Base-by-base conservation (phyloP, 2,113 vertebrate genomes). In the Gambusia affinis region DNA sequence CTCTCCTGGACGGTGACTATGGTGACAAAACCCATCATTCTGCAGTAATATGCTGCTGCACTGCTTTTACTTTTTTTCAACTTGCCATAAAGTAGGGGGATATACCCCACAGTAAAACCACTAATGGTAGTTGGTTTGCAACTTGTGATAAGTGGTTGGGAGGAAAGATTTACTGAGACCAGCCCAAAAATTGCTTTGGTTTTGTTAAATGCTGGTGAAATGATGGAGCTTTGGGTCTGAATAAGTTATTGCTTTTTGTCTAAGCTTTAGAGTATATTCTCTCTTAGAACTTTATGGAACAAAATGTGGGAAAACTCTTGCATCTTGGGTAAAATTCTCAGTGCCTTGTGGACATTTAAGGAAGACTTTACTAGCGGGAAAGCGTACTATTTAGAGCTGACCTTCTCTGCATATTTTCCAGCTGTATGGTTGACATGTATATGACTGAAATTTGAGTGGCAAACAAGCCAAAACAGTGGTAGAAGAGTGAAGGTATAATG, bases 111-210 rank as follows among this genome's bases (percentile, higher is more conserved):
- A 88, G 88, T 44, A 84, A 91, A 95, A 88, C 93, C 93, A 92
- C 93, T 91, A 93, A 94, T 90, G 84, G 88, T 80, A 86, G 87
- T 87, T 86, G 81, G 78, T 91, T 92, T 91, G 87, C 90, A 88
- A 87, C 91, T 87, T 92, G 88, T 90, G 91, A 94, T 92, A 91
- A 92, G 90, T 78, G 92, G 92, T 91, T 90, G 76, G 87, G 79
- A 88, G 66, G 83, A 86, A 88, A 86, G 87, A 92, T 93, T 90
- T 93, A 92, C 84, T 71, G 89, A 83, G 86, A 92, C 90, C 91
- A 90, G 82, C 90, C 92, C 88, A 87, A 87, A 90, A 92, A 92
- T 87, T 81, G 84, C 88, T 91, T 88, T 77, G 85, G 86, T 75
- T 91, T 91, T 90, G 82, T 93, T 92, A 91, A 88, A 90, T 80